These are phyloP conservation scores for Omphaloscelis lunosa DNA, from an alignment of 2,888 invertebrate genomes.

Conservation along the genomic window DNA sequence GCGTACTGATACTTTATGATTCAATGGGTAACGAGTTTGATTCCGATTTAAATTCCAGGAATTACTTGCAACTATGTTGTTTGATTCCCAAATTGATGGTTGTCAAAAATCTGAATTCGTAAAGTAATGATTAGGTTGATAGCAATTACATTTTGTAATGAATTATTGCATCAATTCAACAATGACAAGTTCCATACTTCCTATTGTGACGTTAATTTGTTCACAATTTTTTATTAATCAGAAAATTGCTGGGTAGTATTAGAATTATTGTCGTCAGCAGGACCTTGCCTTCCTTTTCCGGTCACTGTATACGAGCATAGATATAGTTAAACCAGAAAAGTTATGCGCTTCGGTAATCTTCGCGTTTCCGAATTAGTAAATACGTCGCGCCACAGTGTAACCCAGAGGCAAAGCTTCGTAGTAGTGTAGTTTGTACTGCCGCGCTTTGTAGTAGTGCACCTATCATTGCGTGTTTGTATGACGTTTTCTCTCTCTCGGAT, in stretches of 20 bases:
- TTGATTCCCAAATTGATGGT: conserved; percentile 60
- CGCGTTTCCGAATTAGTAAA: neutral
- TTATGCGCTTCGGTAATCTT: neutral
- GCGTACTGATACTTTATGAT: conserved; percentile 75
- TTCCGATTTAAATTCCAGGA: conserved; percentile 66
- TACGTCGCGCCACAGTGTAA: neutral
- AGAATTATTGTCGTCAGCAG: neutral
- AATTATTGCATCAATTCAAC: conserved; percentile 32
- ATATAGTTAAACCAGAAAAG: neutral
- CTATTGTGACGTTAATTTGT: conserved; percentile 14
- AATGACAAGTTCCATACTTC: conserved; percentile 1
- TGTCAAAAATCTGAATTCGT: conserved; percentile 43
- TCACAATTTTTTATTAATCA: conserved; percentile 5
- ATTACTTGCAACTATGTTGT: conserved; percentile 23
- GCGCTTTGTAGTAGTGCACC: neutral
- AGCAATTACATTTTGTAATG: conserved; percentile 36
- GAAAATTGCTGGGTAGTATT: conserved; percentile 40
- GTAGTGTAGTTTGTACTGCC: neutral
- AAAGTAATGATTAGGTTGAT: conserved; percentile 51
- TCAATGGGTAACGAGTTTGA: conserved; percentile 71
- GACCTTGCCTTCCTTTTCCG: neutral
- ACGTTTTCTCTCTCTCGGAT: neutral
- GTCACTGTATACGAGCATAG: neutral
- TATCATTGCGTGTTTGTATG: neutral
- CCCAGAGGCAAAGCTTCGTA: neutral